A percentile compares a stretch with the other conserved stretches of the same genome.
These are phyloP conservation scores for Dicerorhinus sumatrensis DNA, from an alignment of 2,113 vertebrate species.

Conservation along the genomic window DNA sequence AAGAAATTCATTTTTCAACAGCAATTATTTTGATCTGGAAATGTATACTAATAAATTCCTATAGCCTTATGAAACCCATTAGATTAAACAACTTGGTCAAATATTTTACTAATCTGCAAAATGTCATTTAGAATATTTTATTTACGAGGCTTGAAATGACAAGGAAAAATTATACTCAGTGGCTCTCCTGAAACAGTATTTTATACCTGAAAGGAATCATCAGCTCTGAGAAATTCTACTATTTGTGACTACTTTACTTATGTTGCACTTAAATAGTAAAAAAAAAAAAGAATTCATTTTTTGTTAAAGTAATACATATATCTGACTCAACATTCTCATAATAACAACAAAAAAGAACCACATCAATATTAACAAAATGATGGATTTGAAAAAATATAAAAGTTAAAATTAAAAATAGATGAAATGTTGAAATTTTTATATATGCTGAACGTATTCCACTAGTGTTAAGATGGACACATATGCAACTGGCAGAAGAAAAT, in stretches of 20 bases:
- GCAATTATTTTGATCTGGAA: slow-evolving; percentile 21
- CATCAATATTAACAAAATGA: neutral
- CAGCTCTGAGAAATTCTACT: neutral
- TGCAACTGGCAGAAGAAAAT: neutral
- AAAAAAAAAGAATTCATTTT: neutral
- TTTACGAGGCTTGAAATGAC: slow-evolving; percentile 1
- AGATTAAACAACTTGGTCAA: neutral
- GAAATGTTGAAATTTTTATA: neutral
- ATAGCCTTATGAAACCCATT: neutral
- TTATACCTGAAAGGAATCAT: neutral
- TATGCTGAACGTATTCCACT: neutral
- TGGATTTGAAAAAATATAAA: neutral
- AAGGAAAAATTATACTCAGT: neutral
- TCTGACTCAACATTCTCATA: neutral
- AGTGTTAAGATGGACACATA: neutral
- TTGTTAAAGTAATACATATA: neutral
- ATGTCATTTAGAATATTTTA: slow-evolving; percentile 29
- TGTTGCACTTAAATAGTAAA: slow-evolving; percentile 28
- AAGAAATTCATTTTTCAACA: neutral
- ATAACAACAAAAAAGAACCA: neutral
- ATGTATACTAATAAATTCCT: neutral
- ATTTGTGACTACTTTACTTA: slow-evolving; percentile 17
- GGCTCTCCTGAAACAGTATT: neutral
- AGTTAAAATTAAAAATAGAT: neutral
- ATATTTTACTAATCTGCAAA: slow-evolving; percentile 35